Conservation (phyloP, 1,140 invertebrate genomes). For the Ceratina calcarata region DNA sequence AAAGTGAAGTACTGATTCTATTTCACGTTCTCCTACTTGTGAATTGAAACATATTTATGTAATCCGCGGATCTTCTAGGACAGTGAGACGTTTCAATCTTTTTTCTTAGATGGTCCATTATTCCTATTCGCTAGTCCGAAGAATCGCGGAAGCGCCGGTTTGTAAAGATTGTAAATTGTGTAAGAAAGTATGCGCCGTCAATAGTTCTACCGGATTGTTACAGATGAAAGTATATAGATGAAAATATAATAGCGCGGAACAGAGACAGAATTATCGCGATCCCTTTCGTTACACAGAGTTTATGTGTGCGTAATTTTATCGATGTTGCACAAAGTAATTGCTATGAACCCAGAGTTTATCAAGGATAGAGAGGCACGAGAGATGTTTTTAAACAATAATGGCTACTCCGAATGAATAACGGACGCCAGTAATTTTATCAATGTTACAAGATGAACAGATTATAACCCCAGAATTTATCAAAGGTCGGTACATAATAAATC, state of each 20-base stretch:
- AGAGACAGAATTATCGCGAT: background rate
- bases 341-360: constrained; percentile 29
- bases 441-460: constrained; percentile 19
- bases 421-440: constrained; percentile 32
- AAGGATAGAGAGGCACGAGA: background rate
- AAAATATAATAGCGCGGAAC: constrained; percentile 3
- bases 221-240: constrained; percentile 38
- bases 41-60: background rate
- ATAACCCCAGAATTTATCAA: constrained; percentile 16
- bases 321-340: constrained; percentile 11
- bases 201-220: constrained; percentile 30
- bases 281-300: background rate
- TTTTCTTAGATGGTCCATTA: background rate
- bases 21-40: background rate
- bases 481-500: constrained; percentile 2
- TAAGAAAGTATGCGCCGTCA: background rate
- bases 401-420: background rate
- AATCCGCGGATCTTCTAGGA: background rate
- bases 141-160: background rate
- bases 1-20: background rate
- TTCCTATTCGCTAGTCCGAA: background rate
- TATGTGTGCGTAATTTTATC: constrained; percentile 22
- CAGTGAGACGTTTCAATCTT: constrained; percentile 17
- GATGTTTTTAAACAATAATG: constrained; percentile 10
- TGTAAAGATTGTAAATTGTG: background rate